phyloP scores from a whole-genome alignment of 1,140 invertebrate species.

The Cecropterus lyciades region DNA sequence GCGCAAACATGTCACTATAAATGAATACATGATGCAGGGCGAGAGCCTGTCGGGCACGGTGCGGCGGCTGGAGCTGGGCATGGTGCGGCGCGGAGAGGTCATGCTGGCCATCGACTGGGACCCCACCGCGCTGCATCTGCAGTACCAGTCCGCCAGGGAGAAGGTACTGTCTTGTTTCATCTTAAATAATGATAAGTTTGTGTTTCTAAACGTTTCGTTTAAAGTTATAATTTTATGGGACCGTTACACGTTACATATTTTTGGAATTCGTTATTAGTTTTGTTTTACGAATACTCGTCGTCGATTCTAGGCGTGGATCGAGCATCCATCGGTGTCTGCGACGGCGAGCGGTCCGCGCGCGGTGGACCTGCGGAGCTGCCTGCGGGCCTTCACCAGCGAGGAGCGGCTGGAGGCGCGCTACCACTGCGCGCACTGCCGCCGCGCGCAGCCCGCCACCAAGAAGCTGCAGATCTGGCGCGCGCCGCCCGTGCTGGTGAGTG shows the following conservation, averaged over 20 bases:
- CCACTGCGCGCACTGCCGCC: conserved; percentile 92
- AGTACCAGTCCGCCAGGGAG: conserved; percentile 93
- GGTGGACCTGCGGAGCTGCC: conserved; percentile 91
- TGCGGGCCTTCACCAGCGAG: conserved; percentile 93
- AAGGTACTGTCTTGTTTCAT: conserved; percentile 80
- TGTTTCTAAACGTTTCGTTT: too few relatives aligned
- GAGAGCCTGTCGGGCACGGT: conserved; percentile 40
- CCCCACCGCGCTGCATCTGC: conserved; percentile 93
- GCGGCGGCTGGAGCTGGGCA: conserved; percentile 52
- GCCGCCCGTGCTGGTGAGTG: conserved; percentile 92
- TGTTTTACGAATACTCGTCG: too few relatives aligned
- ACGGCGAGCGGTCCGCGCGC: conserved; percentile 90
- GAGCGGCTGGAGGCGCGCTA: conserved; percentile 94
- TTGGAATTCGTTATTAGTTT: too few relatives aligned
- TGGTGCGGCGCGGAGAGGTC: conserved; percentile 53
- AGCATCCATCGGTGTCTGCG: conserved; percentile 89
- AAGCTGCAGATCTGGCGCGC: conserved; percentile 95
- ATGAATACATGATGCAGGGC: too few relatives aligned
- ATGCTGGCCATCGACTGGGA: conserved; percentile 94
- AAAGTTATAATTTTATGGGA: too few relatives aligned
- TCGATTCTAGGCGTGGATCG: conserved; percentile 86
- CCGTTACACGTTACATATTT: too few relatives aligned
- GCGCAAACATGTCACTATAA: too few relatives aligned
- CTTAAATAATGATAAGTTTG: too few relatives aligned
- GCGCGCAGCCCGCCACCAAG: conserved; percentile 93